Evolutionary conservation across 2,113 vertebrate genomes (phyloP).

Genomic region (Tangachromis dhanisi): DNA sequence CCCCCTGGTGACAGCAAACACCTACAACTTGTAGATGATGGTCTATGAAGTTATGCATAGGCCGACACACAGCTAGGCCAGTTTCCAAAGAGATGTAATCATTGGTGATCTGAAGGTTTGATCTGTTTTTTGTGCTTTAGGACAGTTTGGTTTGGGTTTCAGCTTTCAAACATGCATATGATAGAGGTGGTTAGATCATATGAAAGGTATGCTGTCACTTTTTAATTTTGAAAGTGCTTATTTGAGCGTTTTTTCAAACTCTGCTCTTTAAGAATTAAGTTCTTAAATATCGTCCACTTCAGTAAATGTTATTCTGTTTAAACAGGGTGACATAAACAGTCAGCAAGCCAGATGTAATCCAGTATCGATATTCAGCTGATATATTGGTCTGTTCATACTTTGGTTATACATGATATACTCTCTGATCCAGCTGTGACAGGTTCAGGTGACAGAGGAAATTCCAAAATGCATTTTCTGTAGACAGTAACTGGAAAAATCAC

Average conservation of each 20-base stretch:
- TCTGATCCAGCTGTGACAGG: neutral
- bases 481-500: neutral
- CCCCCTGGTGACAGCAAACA: neutral
- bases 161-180: neutral
- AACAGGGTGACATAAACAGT: neutral
- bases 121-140: neutral
- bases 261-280: neutral
- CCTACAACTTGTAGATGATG: neutral
- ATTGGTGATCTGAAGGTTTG: neutral
- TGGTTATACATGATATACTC: neutral
- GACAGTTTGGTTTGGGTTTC: neutral
- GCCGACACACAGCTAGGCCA: accelerated
- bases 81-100: neutral
- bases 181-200: neutral
- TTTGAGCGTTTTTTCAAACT: accelerated
- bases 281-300: neutral
- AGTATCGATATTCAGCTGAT: neutral
- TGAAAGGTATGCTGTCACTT: neutral
- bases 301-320: neutral
- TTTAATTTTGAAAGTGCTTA: neutral
- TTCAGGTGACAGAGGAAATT: neutral
- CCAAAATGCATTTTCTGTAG: neutral
- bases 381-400: neutral
- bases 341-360: neutral
- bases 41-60: neutral